These are phyloP conservation scores for Hydrolagus colliei DNA, from an alignment of 2,797 vertebrate species.

Conservation along the genomic window DNA sequence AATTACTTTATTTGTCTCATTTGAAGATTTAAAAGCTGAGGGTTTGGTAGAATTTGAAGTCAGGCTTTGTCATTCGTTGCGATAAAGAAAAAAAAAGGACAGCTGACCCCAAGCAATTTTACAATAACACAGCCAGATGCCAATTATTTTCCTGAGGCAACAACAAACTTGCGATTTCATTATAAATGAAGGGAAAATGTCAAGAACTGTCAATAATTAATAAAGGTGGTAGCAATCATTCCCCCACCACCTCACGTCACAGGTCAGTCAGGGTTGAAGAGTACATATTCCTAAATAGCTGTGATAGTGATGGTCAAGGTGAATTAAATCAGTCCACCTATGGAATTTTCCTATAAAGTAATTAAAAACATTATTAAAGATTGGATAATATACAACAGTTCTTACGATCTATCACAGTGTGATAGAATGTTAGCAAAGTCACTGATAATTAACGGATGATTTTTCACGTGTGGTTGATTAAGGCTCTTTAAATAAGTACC, in stretches of 20 bases:
- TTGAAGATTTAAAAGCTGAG: conserved; percentile 18
- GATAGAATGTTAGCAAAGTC: not conserved
- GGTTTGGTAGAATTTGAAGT: not conserved
- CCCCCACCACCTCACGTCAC: not conserved
- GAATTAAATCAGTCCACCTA: not conserved
- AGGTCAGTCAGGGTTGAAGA: not conserved
- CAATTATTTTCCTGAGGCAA: not conserved
- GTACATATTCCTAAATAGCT: not conserved
- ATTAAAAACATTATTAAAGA: not conserved
- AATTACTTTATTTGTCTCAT: not conserved
- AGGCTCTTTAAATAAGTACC: too few relatives aligned
- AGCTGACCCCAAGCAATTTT: conserved; percentile 41
- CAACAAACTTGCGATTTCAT: conserved; percentile 21
- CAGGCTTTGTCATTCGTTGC: not conserved
- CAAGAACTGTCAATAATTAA: conserved; percentile 8
- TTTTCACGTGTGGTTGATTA: too few relatives aligned
- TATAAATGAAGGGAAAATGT: fast-evolving
- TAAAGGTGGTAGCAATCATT: not conserved
- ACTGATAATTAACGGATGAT: not conserved
- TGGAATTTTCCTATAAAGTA: not conserved
- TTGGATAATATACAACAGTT: not conserved
- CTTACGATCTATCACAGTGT: not conserved
- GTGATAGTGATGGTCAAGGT: not conserved
- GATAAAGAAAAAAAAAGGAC: conserved; percentile 34
- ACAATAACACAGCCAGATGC: not conserved